Evolutionary conservation across 2,888 invertebrate genomes (phyloP), one percentile per base, ranked within the genome.

Genomic region (Dryomyza anilis): DNA sequence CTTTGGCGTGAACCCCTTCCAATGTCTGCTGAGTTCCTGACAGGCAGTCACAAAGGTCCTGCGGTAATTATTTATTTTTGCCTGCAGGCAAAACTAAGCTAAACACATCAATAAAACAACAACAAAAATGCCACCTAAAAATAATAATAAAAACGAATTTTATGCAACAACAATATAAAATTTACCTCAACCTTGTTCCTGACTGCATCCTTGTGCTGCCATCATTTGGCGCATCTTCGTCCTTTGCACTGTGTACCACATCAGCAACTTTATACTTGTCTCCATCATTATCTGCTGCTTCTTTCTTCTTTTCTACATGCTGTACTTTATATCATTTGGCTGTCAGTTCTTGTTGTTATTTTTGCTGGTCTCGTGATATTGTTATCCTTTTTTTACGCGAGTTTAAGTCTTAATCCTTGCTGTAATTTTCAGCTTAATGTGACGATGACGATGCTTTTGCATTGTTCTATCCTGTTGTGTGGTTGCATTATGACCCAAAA

Each of bases 371-470:
- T 61, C 52, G 53, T 29, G 30, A 53, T 33, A 36, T 61, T 65
- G 48, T 66, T 67, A 45, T 64, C 55, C 36, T n/a, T 60, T 63
- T 63, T 65, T 65, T 65, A 67, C 63, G 67, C 65, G 65, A 61
- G 48, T 65, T 63, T 60, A 69, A 71, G 73, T 71, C 73, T 71
- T 76, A 76, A 76, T 76, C 76, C 76, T 76, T 75, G 74, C 74
- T 75, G 76, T 76, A 75, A 75, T 76, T 74, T 76, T 74, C 72
- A 73, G 74, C 75, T 74, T 76, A 76, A 76, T 76, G 29, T 12
- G 45, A 19, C 27, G 8, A 39, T 12, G 39, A 2, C 43, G 30
- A n/a, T 57, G 25, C 52, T 16, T 10, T 23, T 52, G 36, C 30
- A 39, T 8, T 29, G 45, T 30, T 39, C 60, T n/a, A n/a, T n/a